These are phyloP conservation scores for Verasper variegatus DNA, from an alignment of 2,113 vertebrate species.

Conservation along the genomic window DNA sequence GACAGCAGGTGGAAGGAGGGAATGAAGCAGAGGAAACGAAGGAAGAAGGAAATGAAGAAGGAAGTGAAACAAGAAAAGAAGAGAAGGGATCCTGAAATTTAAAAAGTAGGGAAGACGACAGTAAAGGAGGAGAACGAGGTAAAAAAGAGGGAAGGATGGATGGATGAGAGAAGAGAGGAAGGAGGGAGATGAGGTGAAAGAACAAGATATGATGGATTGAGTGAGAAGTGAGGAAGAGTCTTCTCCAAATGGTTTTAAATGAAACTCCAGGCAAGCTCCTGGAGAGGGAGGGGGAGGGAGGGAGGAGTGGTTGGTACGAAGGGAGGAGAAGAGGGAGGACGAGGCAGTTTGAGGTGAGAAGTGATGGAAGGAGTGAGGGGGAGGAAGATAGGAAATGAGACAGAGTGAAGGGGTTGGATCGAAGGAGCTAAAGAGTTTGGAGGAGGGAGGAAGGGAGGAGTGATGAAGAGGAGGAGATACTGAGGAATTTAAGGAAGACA, in stretches of 20 bases:
- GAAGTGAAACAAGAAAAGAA: background rate
- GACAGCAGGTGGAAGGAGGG: no score
- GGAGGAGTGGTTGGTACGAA: background rate
- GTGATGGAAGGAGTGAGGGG: no score
- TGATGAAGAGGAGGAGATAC: background rate
- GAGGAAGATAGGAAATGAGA: no score
- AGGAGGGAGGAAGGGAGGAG: conserved; percentile 9
- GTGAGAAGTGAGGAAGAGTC: no score
- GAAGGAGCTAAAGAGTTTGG: background rate
- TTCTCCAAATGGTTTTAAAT: no score
- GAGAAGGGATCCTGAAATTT: no score
- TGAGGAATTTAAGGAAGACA: conserved; percentile 49
- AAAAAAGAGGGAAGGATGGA: no score
- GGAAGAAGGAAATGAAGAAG: background rate
- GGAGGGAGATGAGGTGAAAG: background rate
- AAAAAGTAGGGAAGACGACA: no score
- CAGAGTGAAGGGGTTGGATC: background rate
- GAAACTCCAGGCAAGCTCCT: no score
- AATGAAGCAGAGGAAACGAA: no score
- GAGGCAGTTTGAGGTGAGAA: background rate
- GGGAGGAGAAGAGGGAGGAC: background rate
- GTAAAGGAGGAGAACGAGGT: no score
- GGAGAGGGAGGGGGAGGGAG: background rate
- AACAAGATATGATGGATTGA: no score
- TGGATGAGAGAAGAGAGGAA: background rate